Conservation (phyloP, 1,140 invertebrate species). For the Tetranychus urticae region DNA sequence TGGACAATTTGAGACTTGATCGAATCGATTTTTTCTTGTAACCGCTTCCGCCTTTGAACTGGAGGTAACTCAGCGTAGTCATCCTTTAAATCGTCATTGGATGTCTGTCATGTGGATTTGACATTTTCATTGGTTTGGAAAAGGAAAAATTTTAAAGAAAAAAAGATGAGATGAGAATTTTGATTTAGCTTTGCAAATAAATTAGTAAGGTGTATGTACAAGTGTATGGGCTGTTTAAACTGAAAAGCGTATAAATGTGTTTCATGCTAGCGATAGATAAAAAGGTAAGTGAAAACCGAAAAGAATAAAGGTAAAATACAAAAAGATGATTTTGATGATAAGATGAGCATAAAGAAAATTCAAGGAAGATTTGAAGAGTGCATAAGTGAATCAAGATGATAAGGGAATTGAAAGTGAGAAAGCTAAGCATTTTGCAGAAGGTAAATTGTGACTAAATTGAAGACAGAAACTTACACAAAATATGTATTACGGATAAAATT, state of each 20-base stretch:
- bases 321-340: too few species aligned
- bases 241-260: not conserved
- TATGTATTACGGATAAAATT: constrained; percentile 1
- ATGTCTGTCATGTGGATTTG: constrained; percentile 3
- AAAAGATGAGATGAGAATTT: too few species aligned
- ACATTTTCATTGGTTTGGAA: too few species aligned
- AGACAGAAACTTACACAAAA: constrained; percentile 3
- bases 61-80: constrained; percentile 79
- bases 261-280: not conserved
- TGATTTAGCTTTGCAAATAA: too few species aligned
- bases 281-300: not conserved
- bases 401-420: too few species aligned
- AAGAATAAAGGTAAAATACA: not conserved
- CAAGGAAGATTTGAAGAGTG: too few species aligned
- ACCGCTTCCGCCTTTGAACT: constrained; percentile 79
- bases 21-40: constrained; percentile 69
- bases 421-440: not conserved
- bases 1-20: constrained; percentile 64
- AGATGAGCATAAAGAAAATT: too few species aligned
- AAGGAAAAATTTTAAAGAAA: too few species aligned
- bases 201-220: too few species aligned
- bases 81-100: constrained; percentile 17
- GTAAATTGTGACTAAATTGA: constrained; percentile 6
- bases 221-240: not conserved
- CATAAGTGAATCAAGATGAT: too few species aligned